Evolutionary conservation across 2,888 invertebrate species (phyloP), one percentile per base, ranked within the genome.

Genomic region (Drosophila antonietae): DNA sequence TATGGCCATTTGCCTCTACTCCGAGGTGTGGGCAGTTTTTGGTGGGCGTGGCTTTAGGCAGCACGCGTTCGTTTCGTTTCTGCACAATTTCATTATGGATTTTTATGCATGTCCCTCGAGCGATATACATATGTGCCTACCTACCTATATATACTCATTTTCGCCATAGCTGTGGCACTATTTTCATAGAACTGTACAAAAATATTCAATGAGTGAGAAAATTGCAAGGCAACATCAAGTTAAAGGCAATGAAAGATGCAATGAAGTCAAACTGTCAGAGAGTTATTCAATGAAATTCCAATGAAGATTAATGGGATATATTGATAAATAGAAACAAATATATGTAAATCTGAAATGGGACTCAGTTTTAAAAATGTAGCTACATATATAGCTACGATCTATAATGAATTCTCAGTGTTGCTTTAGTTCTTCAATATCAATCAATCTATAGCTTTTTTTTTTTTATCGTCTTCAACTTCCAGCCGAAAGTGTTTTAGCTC

Each of bases 31-130:
- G 23, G 44, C 66, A 41, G 57, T 60, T 20, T 31, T 35, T 33
- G 33, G 49, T 20, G 63, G 75, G 73, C 63, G 49, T 62, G 65
- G 23, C 66, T 51, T 23, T 15, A 43, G 56, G 31, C 51, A 18
- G 23, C 20, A 28, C 15, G 28, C 46, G 47, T 23, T 53, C 62
- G 57, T 51, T 78, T 57, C 55, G 55, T 65, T 78, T 73, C 78
- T 70, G 81, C 81, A 65, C 88, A 87, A 83, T 81, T 87, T 81
- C 69, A 78, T 87, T 83, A 77, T 83, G 75, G 55, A 68, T 62
- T 74, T 87, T 77, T 83, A 73, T 77, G 64, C 65, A 65, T 47
- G 20, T 44, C 55, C 67, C 44, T 44, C 57, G 39, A 75, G 64
- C 67, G 46, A 28, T 67, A 47, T 43, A 49, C 64, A 72, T 64